Evolutionary conservation across 2,888 invertebrate species (phyloP), one percentile per base, ranked within the genome.

Genomic region (Drosophila anomalata): DNA sequence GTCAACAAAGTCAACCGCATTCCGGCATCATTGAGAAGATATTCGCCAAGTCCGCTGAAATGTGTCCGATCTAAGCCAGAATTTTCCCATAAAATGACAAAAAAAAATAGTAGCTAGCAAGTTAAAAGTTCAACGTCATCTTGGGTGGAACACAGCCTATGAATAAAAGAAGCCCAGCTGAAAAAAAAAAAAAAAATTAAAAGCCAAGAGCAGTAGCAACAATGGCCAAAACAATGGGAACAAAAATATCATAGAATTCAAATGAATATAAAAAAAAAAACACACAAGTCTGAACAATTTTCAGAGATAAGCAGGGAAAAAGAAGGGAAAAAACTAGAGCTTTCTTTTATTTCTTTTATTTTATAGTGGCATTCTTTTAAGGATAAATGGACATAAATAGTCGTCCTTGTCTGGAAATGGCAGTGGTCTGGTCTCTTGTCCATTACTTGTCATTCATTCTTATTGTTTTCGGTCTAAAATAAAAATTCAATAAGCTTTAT

Each of bases 121-220:
- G 53, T 46, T 46, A 53, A 53, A 65, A 54, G 66, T 65, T 65
- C 54, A 65, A 65, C 65, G 65, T 65, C 65, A 68, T 68, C 68
- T 68, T 69, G 68, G 68, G 68, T 68, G 61, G 61, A 26, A 33
- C 22, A 48, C 39, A 31, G 63, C 51, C 63, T 41, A 68, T 59
- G 68, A 68, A 68, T 58, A 68, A 68, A 68, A 68, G 59, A 59
- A 59, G 58, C 33, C 11, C 31, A 47, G 11, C 9, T 22, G 17
- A 42, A 20, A 8, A 20, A 14, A 42, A 20, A 8, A 20, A 14
- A 14, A 42, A 20, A 58, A 22, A 7, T 36, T 6, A n/a, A 59
- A 68, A 52, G 59, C 59, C 68, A 68, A 68, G 46, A 44, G 44
- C 44, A 44, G 44, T 4, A 44, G 44, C 44, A 44, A 47, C 55